Evolutionary conservation across 1,140 invertebrate genomes (phyloP), one percentile per base, ranked within the genome.

Genomic region (Bilobella aurantiaca): DNA sequence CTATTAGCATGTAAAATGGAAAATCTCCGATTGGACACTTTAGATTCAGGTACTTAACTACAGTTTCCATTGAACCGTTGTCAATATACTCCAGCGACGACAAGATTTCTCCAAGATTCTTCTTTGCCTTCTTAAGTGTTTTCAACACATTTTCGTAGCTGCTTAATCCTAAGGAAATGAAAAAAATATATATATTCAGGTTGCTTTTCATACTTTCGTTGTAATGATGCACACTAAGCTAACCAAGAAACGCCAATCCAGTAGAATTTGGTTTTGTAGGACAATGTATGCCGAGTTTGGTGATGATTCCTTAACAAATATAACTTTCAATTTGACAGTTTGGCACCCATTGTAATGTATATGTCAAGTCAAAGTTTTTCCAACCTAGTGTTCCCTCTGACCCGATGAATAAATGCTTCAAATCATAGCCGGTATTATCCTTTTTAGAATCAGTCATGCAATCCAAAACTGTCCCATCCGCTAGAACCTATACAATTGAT

Each of bases 361-460:
- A n/a, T n/a, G n/a, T n/a, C n/a, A n/a, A n/a, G n/a, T n/a, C n/a
- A n/a, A n/a, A n/a, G n/a, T n/a, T n/a, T n/a, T n/a, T n/a, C n/a
- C n/a, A n/a, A 53, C 49, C 49, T 42, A 99, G 78, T 0, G 95
- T 96, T 57, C 96, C 96, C 82, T 99, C 96, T 0, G 92, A 92
- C 14, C 96, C 96, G 73, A 99, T 94, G 75, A 99, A 98, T 57
- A 98, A 76, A 76, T 99, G 94, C 75, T 97, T 96, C 64, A 97
- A 78, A 75, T 98, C 91, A 77, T 96, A 96, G 0, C 94, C 95
- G 0, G 96, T 98, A 75, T 98, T 99, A 75, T 99, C 94, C 78
- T 99, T 99, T 75, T 93, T 89, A 66, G 97, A 79, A 1, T 85
- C 83, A 67, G 85, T 88, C 73, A 98, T 80, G 69, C 88, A 87